Conservation (phyloP, 2,113 vertebrate species). For the Chiloscyllium plagiosum region DNA sequence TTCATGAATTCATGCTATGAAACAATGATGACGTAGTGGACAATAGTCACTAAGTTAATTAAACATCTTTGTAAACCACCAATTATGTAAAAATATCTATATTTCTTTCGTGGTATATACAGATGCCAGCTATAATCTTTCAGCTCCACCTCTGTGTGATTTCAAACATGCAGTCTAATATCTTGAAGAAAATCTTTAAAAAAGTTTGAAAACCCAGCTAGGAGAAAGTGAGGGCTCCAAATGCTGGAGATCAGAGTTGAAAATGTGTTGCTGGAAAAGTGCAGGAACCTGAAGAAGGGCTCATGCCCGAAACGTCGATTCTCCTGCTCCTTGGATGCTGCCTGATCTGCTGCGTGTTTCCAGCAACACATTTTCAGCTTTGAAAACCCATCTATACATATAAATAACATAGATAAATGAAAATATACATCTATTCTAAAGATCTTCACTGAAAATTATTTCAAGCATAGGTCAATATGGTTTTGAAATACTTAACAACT, state of each 20-base stretch:
- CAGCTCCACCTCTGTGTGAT: neutral
- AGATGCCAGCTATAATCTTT: neutral
- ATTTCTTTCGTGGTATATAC: neutral
- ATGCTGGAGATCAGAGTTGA: too few species aligned
- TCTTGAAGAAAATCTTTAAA: neutral
- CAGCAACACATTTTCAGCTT: too few species aligned
- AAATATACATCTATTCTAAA: too few species aligned
- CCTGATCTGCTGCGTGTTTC: too few species aligned
- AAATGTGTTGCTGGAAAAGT: too few species aligned
- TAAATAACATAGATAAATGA: neutral
- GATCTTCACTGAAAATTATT: too few species aligned
- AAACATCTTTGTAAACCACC: neutral
- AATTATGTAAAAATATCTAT: neutral
- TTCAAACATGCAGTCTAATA: neutral
- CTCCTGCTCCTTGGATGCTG: too few species aligned
- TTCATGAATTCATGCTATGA: neutral
- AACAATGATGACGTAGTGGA: neutral
- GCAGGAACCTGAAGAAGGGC: too few species aligned
- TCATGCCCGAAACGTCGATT: too few species aligned
- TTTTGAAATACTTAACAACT: neutral
- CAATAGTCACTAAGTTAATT: neutral
- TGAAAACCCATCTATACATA: neutral
- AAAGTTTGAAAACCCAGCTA: too few species aligned
- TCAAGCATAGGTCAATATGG: neutral
- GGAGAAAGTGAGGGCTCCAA: too few species aligned